Evolutionary conservation across 2,113 vertebrate genomes (phyloP).

Genomic region (human): DNA sequence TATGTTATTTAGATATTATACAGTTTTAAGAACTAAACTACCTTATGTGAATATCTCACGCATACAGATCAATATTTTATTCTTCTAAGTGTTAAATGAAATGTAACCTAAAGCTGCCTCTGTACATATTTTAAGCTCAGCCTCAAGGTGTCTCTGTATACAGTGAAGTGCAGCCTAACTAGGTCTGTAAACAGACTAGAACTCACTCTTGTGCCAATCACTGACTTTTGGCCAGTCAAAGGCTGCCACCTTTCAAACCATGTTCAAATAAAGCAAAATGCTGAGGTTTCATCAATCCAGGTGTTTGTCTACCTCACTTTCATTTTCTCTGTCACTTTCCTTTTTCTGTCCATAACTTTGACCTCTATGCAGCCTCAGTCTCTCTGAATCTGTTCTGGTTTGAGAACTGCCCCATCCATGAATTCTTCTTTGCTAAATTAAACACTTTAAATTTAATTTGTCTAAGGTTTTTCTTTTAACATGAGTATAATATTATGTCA

Average conservation of each 20-base stretch:
- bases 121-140: not conserved
- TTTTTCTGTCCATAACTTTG: not conserved
- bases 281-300: not conserved
- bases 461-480: not conserved
- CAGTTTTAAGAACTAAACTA: not conserved
- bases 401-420: not conserved
- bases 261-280: not conserved
- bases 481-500: not conserved
- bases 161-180: not conserved
- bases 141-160: not conserved
- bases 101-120: not conserved
- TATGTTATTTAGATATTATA: not conserved
- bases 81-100: not conserved
- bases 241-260: not conserved
- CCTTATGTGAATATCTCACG: not conserved
- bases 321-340: not conserved
- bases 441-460: not conserved
- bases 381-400: not conserved
- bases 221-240: not conserved
- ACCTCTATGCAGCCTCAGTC: not conserved
- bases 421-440: not conserved
- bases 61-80: not conserved
- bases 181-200: not conserved
- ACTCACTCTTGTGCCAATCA: not conserved
- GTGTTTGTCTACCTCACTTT: not conserved